Percentiles rank a stretch among this genome's conserved stretches.
Evolutionary conservation across 2,888 invertebrate species (phyloP).

Genomic region (Polydesmus complanatus): DNA sequence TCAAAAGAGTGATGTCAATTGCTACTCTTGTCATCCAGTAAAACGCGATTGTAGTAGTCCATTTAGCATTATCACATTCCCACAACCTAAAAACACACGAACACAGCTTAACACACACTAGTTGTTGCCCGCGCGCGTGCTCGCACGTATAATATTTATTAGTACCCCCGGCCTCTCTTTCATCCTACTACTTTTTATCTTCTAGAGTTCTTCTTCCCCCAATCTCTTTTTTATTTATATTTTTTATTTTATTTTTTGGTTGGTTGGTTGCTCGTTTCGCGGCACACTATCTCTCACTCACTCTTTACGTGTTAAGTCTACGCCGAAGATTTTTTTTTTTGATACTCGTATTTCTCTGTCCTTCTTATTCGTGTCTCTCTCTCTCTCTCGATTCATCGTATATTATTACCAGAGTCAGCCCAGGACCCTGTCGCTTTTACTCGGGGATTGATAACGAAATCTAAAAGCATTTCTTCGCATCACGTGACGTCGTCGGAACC

Average conservation of each 20-base stretch:
- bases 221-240: background rate
- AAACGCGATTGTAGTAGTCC: background rate
- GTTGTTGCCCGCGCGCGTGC: too few species aligned
- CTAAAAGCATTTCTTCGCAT: conserved; percentile 16
- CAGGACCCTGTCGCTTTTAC: conserved; percentile 16
- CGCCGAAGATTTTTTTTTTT: too few species aligned
- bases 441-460: conserved; percentile 20
- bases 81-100: too few species aligned
- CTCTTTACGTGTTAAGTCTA: too few species aligned
- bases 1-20: too few species aligned
- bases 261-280: background rate
- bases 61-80: background rate
- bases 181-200: background rate
- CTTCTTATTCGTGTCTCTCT: background rate
- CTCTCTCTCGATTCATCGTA: background rate
- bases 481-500: conserved; percentile 16
- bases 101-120: background rate
- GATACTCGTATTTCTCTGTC: background rate
- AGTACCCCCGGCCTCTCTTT: background rate
- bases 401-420: background rate
- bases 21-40: background rate
- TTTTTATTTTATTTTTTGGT: background rate
- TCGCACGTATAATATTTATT: too few species aligned
- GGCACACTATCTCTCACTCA: background rate
- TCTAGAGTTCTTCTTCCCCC: background rate